Evolutionary conservation across 2,888 invertebrate species (phyloP).

Genomic region (Epiblema foenella): DNA sequence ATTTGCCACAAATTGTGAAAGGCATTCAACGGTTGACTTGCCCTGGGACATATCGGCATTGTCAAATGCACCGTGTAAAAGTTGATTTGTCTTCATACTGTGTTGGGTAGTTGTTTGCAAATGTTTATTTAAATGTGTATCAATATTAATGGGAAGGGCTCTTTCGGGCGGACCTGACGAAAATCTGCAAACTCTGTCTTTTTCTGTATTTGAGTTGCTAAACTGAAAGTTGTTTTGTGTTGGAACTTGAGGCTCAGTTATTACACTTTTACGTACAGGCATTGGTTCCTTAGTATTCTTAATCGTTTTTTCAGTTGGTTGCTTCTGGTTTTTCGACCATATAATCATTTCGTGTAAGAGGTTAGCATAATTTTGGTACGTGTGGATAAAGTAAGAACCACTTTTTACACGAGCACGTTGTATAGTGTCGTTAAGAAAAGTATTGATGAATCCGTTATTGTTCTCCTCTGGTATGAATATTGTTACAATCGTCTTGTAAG

Average conservation of each 20-base stretch:
- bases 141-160: conserved; percentile 28
- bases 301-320: not conserved
- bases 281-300: not conserved
- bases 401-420: conserved; percentile 1
- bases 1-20: not conserved
- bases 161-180: conserved; percentile 27
- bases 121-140: conserved; percentile 8
- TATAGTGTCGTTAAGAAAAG: conserved; percentile 16
- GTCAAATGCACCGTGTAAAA: not conserved
- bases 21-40: not conserved
- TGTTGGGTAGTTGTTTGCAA: not conserved
- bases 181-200: conserved; percentile 28
- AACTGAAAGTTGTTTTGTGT: not conserved
- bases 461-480: conserved; percentile 30
- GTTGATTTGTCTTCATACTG: not conserved
- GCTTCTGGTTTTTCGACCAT: conserved; percentile 10
- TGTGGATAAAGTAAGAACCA: not conserved
- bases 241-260: not conserved
- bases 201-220: not conserved
- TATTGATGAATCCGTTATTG: conserved; percentile 17
- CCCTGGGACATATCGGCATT: not conserved
- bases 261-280: not conserved
- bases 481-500: conserved; percentile 15
- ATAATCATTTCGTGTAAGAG: conserved; percentile 29
- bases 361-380: conserved; percentile 13